Conservation (phyloP, 2,888 invertebrate species). For the Reticulitermes lucifugus region DNA sequence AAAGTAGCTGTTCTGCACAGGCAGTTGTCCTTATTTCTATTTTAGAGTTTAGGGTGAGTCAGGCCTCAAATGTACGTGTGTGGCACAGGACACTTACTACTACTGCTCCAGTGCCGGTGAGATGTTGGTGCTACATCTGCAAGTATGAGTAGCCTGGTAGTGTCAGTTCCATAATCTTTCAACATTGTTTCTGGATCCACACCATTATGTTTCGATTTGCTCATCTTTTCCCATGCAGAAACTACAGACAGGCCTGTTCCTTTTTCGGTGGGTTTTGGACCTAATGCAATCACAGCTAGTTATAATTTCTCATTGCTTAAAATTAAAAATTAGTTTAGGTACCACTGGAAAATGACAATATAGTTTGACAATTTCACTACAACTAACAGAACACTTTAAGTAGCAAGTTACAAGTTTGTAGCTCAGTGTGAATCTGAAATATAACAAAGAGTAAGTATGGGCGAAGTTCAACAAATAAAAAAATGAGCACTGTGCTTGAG, state of each 20-base stretch:
- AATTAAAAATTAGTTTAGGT: background rate
- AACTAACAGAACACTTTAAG: too few species aligned
- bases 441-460: too few species aligned
- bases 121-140: slow-evolving; percentile 92
- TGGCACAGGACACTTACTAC: slow-evolving; percentile 70
- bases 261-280: slow-evolving; percentile 67
- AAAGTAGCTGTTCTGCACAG: too few species aligned
- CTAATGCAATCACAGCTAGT: slow-evolving; percentile 12
- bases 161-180: slow-evolving; percentile 85
- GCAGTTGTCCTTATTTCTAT: too few species aligned
- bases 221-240: slow-evolving; percentile 97
- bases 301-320: background rate
- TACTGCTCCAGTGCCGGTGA: slow-evolving; percentile 88
- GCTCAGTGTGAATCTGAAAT: too few species aligned
- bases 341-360: background rate
- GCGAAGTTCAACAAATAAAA: too few species aligned
- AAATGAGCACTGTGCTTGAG: too few species aligned
- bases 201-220: slow-evolving; percentile 98
- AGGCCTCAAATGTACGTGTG: background rate
- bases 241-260: slow-evolving; percentile 75
- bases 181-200: slow-evolving; percentile 91
- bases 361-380: background rate
- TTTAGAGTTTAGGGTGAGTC: too few species aligned
- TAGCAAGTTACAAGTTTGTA: too few species aligned
- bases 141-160: slow-evolving; percentile 89